Evolutionary conservation across 2,113 vertebrate species (phyloP).

Genomic region (Nothobranchius kuhntae): DNA sequence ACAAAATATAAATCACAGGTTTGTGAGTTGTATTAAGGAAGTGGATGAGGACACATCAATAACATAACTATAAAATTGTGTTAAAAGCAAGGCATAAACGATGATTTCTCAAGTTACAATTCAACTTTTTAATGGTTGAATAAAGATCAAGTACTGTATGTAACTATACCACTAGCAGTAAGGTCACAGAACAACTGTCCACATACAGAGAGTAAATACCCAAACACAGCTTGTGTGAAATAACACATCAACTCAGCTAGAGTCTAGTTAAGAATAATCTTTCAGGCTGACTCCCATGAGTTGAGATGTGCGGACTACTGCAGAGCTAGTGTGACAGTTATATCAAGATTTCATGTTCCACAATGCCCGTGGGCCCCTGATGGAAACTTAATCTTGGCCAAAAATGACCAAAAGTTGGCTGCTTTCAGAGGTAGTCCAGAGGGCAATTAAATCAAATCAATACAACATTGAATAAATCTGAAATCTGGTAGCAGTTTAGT

Average conservation of each 20-base stretch:
- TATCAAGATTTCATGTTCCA: conserved; percentile 61
- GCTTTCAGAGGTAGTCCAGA: conserved; percentile 70
- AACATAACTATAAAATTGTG: conserved; percentile 67
- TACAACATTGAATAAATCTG: conserved; percentile 46
- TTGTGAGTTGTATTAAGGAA: conserved; percentile 71
- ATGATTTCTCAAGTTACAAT: conserved; percentile 71
- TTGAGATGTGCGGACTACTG: conserved; percentile 71
- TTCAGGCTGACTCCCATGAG: conserved; percentile 60
- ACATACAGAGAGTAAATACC: conserved; percentile 65
- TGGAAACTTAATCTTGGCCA: conserved; percentile 16
- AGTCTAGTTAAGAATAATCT: conserved; percentile 49
- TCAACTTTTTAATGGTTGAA: conserved; percentile 69
- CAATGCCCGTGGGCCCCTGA: conserved; percentile 28
- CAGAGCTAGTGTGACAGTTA: conserved; percentile 55
- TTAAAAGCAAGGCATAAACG: conserved; percentile 65
- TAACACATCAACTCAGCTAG: conserved; percentile 54
- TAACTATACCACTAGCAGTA: conserved; percentile 64
- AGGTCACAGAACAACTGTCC: conserved; percentile 66
- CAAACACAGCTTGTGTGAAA: conserved; percentile 59
- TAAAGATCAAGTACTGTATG: conserved; percentile 72
- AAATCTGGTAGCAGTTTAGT: conserved; percentile 49
- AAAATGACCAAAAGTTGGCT: conserved; percentile 24
- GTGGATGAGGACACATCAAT: conserved; percentile 68
- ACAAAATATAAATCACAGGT: conserved; percentile 74
- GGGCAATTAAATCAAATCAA: conserved; percentile 55